Base-by-base conservation (phyloP, 2,888 invertebrate genomes). In the Nomada fucata region DNA sequence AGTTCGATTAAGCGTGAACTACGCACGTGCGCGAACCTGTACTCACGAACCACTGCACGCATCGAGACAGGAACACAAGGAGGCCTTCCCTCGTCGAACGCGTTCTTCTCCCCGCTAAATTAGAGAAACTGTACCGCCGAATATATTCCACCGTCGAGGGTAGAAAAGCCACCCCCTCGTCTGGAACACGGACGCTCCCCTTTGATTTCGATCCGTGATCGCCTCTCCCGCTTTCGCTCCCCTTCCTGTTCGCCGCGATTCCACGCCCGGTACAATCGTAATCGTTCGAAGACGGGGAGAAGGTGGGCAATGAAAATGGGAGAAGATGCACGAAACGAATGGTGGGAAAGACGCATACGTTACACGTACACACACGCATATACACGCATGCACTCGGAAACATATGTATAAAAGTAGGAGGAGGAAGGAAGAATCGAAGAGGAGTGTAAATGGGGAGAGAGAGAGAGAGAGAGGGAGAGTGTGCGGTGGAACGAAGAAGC, bases 311-410 rank as follows among this genome's bases (percentile, higher is more conserved):
- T 18, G 29, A 15, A 18, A 15, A 47, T 47, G 26, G 9, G 53
- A 2, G 18, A 5, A 23, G 23, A 10, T 36, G 20, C 13, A 65
- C 29, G 7, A 59, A 20, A 60, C 59, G 59, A 59, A 70, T 29
- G 20, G 52, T 10, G 29, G 36, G 59, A 15, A 59, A 64, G n/a
- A 44, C 44, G 44, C 44, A 36, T 5, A 29, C 75, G 75, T 60
- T 69, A 86, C 63, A 79, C 79, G 68, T 36, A 57, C 50, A 68
- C 44, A 36, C 26, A 75, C 61, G 79, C 68, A 59, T 57, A 82
- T 36, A 79, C 72, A 53, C 44, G 1, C 44, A 36, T 26, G 11
- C 44, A 60, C 44, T 44, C 29, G 20, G 23, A 53, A 42, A 29
- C 44, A 42, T 55, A 61, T 36, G 61, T 47, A 11, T 73, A 53